A percentile compares a stretch with the other conserved stretches of the same genome.
Evolutionary conservation across 2,888 invertebrate species (phyloP).

Genomic region (Stegophylla sp.): DNA sequence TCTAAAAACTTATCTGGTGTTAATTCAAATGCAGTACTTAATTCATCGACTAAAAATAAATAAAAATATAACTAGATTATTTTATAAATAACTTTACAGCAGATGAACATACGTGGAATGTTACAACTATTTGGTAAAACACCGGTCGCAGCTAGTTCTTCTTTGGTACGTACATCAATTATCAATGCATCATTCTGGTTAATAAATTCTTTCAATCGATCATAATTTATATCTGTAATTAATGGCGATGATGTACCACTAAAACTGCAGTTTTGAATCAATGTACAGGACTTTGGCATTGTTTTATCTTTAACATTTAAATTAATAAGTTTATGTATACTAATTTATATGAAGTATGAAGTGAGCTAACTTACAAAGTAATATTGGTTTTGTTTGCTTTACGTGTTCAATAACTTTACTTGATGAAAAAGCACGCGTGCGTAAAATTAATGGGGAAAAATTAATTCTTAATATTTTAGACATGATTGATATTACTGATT

Average conservation of each 20-base stretch:
- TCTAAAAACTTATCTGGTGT: conserved; percentile 21
- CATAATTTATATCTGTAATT: conserved; percentile 6
- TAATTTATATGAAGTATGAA: too few species aligned
- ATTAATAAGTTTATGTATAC: too few species aligned
- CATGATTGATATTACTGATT: too few species aligned
- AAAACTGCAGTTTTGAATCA: conserved; percentile 1
- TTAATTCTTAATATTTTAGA: background rate
- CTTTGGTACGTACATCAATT: conserved; percentile 57
- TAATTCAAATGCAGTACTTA: conserved; percentile 44
- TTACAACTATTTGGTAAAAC: conserved; percentile 56
- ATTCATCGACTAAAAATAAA: conserved; percentile 47
- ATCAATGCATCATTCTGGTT: conserved; percentile 28
- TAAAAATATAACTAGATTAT: background rate
- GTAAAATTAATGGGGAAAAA: background rate
- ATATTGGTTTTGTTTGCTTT: background rate
- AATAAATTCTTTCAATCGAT: conserved; percentile 2
- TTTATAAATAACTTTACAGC: background rate
- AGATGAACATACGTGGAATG: conserved; percentile 48
- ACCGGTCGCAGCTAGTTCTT: conserved; percentile 54
- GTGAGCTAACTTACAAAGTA: background rate
- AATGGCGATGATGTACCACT: background rate
- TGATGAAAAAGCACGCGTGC: background rate
- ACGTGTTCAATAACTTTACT: background rate
- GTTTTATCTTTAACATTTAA: conserved; percentile 26
- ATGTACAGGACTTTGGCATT: background rate